These are phyloP conservation scores for Novumbra hubbsi DNA, from an alignment of 2,797 vertebrate genomes.

Conservation along the genomic window DNA sequence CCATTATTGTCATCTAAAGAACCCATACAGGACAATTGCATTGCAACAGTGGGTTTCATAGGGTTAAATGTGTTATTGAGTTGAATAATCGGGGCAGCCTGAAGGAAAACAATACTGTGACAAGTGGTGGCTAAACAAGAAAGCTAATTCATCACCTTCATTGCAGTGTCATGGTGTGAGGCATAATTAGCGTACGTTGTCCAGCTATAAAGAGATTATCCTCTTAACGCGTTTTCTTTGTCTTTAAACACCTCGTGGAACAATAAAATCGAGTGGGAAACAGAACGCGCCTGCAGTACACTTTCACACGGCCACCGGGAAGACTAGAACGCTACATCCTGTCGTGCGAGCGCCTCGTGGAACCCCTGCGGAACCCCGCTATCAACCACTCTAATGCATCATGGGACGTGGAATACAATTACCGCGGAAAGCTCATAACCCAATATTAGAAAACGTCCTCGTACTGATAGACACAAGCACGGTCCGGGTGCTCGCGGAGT, in stretches of 20 bases:
- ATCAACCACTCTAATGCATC: not conserved
- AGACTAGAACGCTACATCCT: not conserved
- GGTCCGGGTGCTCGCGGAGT: constrained; percentile 30
- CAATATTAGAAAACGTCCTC: constrained; percentile 7
- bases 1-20: no score
- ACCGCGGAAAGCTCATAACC: constrained; percentile 13
- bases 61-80: constrained; percentile 60
- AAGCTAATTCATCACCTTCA: constrained; percentile 9
- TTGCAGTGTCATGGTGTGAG: not conserved
- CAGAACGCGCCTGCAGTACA: no score
- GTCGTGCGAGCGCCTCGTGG: no score
- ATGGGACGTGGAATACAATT: constrained; percentile 9
- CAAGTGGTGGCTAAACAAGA: constrained; percentile 43
- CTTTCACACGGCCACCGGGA: no score
- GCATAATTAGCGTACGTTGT: not conserved
- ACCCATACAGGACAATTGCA: no score
- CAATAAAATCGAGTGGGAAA: no score
- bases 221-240: no score
- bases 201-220: no score
- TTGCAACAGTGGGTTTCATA: no score
- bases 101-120: constrained; percentile 24
- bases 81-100: constrained; percentile 55
- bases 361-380: not conserved
- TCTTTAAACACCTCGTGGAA: no score
- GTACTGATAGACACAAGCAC: constrained; percentile 23